These are phyloP conservation scores for Dermatemys mawii DNA, from an alignment of 2,113 vertebrate genomes.

Conservation along the genomic window DNA sequence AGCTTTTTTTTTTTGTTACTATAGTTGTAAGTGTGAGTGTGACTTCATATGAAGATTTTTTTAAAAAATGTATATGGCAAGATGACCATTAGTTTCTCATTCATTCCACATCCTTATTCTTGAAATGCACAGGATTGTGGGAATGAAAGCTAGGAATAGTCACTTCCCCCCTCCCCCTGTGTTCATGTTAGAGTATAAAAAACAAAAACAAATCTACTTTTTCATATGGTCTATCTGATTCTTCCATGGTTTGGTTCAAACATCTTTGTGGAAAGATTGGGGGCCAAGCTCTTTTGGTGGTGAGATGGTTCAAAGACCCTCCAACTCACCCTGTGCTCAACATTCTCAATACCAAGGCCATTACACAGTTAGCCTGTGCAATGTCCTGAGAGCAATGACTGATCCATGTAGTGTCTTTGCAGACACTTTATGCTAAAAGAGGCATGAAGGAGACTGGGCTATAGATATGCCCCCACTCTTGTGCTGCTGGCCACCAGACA, in stretches of 20 bases:
- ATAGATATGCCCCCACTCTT: neutral
- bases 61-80: neutral
- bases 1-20: neutral
- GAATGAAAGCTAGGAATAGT: neutral
- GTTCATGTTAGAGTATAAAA: neutral
- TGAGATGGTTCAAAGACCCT: neutral
- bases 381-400: neutral
- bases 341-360: neutral
- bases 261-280: neutral
- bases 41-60: neutral
- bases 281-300: neutral
- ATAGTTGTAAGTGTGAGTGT: neutral
- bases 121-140: neutral
- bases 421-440: neutral
- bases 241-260: neutral
- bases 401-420: neutral
- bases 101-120: neutral
- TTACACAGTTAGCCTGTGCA: neutral
- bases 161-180: neutral
- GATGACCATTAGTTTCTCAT: neutral
- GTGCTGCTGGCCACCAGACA: neutral
- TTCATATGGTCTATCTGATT: neutral
- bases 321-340: rapidly evolving
- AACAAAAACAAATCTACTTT: neutral
- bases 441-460: neutral